A percentile compares a stretch with the other conserved stretches of the same genome.
These are phyloP conservation scores for Xestoiulus laeticollis DNA, from an alignment of 2,888 invertebrate species.

Conservation along the genomic window DNA sequence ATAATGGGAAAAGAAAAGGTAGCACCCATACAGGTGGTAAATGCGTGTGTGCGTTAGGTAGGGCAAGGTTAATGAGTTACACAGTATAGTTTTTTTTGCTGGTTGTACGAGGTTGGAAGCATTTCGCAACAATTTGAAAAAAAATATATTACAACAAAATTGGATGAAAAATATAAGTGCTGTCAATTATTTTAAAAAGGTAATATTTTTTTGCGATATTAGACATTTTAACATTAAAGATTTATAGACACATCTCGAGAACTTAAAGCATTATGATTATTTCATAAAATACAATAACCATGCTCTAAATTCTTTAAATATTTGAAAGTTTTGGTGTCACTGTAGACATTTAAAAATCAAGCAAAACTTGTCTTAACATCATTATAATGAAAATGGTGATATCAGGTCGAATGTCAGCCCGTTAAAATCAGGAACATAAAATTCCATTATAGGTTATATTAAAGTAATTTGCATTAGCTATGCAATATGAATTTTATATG, in stretches of 20 bases:
- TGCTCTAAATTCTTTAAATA: no score
- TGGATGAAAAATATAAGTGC: background rate
- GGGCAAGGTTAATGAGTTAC: constrained; percentile 34
- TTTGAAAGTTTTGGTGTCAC: no score
- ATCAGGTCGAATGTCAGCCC: no score
- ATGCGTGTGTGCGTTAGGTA: constrained; percentile 3
- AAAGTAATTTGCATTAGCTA: no score
- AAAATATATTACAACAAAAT: background rate
- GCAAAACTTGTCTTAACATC: no score
- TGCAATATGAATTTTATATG: no score
- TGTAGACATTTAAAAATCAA: no score
- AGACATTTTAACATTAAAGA: background rate
- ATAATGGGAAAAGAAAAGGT: constrained; percentile 32
- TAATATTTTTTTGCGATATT: background rate
- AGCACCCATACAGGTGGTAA: constrained; percentile 30
- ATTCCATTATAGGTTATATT: no score
- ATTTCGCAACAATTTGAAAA: background rate
- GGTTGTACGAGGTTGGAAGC: background rate
- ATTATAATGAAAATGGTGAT: no score
- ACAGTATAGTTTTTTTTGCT: background rate
- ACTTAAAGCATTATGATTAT: no score
- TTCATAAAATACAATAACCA: no score
- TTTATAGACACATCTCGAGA: background rate
- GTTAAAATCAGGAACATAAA: no score
- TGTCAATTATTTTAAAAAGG: constrained; percentile 1